Evolutionary conservation across 2,888 invertebrate species (phyloP).

Genomic region (Drosophila suboccidentalis): DNA sequence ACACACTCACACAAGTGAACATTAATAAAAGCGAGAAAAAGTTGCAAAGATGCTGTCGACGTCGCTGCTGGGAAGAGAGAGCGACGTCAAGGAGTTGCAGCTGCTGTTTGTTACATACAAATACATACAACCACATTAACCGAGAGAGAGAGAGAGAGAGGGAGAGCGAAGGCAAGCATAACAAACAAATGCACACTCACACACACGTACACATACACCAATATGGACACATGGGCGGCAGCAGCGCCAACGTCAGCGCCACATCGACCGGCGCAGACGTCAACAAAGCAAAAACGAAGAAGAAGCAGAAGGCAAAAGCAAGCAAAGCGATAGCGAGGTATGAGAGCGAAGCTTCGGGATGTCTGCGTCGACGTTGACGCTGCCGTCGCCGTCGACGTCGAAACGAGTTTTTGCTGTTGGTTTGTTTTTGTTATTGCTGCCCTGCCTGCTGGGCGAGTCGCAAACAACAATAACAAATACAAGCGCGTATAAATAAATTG

Average conservation of each 20-base stretch:
- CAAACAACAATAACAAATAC: constrained; percentile 37
- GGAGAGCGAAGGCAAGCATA: constrained; percentile 43
- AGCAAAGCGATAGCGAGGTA: constrained; percentile 33
- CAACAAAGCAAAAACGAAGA: constrained; percentile 53
- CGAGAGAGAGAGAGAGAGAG: not conserved
- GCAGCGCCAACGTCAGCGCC: constrained; percentile 47
- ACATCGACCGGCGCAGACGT: constrained; percentile 74
- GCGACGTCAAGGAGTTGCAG: constrained; percentile 46
- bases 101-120: constrained; percentile 33
- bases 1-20: constrained; percentile 26
- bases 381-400: constrained; percentile 10
- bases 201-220: constrained; percentile 16
- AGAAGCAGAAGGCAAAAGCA: constrained; percentile 12
- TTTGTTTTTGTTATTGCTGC: constrained; percentile 33
- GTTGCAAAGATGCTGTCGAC: constrained; percentile 59
- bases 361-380: constrained; percentile 4
- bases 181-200: constrained; percentile 55
- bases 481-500: constrained; percentile 58
- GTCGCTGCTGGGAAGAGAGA: constrained; percentile 34
- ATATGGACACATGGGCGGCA: constrained; percentile 25
- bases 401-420: constrained; percentile 57
- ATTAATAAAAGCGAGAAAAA: constrained; percentile 50
- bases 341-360: constrained; percentile 25
- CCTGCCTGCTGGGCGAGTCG: constrained; percentile 40
- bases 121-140: not conserved